Conservation (phyloP, 2,888 invertebrate species). For the Apamea crenata region DNA sequence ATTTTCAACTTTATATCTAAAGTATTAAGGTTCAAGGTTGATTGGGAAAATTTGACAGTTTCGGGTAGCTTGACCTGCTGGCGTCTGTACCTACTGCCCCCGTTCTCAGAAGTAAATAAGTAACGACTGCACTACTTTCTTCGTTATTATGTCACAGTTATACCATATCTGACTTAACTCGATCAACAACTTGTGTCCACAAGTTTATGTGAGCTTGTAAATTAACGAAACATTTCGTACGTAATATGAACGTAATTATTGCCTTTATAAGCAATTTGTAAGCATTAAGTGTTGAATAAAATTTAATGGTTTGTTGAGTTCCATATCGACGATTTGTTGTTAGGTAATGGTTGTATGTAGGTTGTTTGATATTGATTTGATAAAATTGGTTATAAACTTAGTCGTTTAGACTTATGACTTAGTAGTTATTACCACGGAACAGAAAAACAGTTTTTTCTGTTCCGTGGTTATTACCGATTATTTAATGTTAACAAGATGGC, state of each 20-base stretch:
- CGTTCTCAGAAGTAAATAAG: constrained; percentile 26
- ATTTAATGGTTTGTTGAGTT: constrained; percentile 35
- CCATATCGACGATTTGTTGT: neutral
- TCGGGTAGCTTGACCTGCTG: too few species aligned
- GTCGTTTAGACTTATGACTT: neutral
- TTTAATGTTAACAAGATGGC: neutral
- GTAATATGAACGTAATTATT: constrained; percentile 40
- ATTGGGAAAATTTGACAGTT: too few species aligned
- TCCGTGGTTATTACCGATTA: too few species aligned
- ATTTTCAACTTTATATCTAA: too few species aligned
- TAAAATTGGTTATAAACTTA: too few species aligned
- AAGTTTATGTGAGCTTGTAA: constrained; percentile 52
- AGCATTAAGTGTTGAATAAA: constrained; percentile 26
- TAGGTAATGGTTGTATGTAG: constrained; percentile 10
- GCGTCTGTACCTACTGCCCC: constrained; percentile 8
- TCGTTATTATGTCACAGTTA: constrained; percentile 59
- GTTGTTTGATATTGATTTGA: constrained; percentile 10
- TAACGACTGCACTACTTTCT: constrained; percentile 46
- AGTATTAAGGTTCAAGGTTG: too few species aligned
- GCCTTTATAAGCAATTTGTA: constrained; percentile 40
- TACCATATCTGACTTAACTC: constrained; percentile 53
- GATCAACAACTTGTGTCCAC: constrained; percentile 47
- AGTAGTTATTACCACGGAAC: neutral
- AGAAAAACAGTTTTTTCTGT: too few species aligned
- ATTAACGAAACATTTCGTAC: constrained; percentile 45